Conservation (phyloP, 92 coral and sea anemone genomes). For the Phenganax marumi region DNA sequence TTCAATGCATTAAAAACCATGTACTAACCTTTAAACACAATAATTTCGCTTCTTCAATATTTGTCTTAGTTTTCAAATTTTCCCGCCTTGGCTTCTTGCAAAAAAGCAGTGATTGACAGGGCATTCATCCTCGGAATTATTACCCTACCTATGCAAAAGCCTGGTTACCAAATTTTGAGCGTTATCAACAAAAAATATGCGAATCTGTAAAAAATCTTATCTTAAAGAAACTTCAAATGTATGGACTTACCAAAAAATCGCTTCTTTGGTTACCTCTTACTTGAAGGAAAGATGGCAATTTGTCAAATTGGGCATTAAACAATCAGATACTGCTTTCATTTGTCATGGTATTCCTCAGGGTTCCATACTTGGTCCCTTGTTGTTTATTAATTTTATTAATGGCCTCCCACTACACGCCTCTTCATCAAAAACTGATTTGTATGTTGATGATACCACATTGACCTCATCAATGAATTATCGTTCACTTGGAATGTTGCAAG, state of each 20-base stretch:
- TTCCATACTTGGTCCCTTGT: constrained; percentile 22
- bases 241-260: constrained; percentile 11
- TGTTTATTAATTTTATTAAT: constrained; percentile 17
- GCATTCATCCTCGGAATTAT: no score
- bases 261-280: neutral
- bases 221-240: constrained; percentile 20
- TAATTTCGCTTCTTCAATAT: no score
- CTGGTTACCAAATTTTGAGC: no score
- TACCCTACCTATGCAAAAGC: no score
- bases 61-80: no score
- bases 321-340: constrained; percentile 24
- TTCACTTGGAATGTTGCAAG: constrained; percentile 12
- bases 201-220: no score
- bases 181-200: no score
- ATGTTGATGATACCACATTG: constrained; percentile 34
- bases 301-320: constrained; percentile 28
- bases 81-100: no score
- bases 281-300: constrained; percentile 17
- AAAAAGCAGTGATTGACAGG: no score
- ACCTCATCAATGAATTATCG: neutral
- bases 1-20: no score
- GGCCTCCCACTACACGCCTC: constrained; percentile 19
- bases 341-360: constrained; percentile 15
- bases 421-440: constrained; percentile 16
- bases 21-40: no score